Evolutionary conservation across 2,888 invertebrate genomes (phyloP), one percentile per base, ranked within the genome.

Genomic region (Epistrophe eligans): DNA sequence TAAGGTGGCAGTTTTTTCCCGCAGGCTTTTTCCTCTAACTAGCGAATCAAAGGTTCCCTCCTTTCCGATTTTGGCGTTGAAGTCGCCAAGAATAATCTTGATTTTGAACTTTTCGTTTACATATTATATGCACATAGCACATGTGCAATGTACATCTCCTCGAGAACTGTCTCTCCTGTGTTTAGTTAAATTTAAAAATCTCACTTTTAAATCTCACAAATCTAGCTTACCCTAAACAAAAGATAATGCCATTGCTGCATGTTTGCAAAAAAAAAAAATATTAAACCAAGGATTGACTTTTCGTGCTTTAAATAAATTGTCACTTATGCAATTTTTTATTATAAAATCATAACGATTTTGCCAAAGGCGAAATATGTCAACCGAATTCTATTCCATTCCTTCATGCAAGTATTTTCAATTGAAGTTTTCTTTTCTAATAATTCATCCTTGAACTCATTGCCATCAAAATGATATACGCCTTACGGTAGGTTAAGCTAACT

Each of bases 381-480:
- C 19, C 60, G 45, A 62, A 4, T 7, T 17, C 48, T 10, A 17
- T 17, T 17, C 48, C 32, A 60, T 58, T 35, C 17, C 17, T 10
- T 35, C 38, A 11, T 38, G 70, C 62, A 70, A 64, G 48, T 71
- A 64, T 48, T 32, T n/a, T 45, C 64, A 64, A 64, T 64, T 67
- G 74, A 62, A 52, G 32, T 57, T 66, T 57, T 24, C n/a, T 55
- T 40, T 62, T 35, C 17, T 17, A 52, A 62, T 13, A n/a, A n/a
- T n/a, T n/a, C n/a, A 40, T 62, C 62, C 38, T 40, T 70, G 70
- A 70, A 70, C 64, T 50, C 64, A 52, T 64, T 76, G n/a, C 40
- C 50, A 32, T 32, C 24, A 76, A 64, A 70, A n/a, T 70, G 70
- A 43, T 28, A 70, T 24, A 50, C 8, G 9, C 17, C 4, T 38